A percentile compares a stretch with the other conserved stretches of the same genome.
Conservation (phyloP, 2,888 invertebrate species). For the Melieria picta region DNA sequence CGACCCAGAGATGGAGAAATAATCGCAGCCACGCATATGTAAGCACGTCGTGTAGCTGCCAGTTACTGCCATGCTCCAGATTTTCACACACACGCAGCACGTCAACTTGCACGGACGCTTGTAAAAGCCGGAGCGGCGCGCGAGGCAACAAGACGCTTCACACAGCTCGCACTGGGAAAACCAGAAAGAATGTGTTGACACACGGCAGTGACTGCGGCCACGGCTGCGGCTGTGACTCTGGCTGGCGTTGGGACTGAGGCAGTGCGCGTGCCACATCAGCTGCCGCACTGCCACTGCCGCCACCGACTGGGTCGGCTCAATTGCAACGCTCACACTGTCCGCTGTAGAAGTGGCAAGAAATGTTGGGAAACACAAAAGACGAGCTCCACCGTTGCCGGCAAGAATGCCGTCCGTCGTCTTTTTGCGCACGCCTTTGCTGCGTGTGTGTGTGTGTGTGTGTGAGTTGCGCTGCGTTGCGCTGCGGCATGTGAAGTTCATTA, state of each 20-base stretch:
- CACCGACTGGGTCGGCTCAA: not conserved
- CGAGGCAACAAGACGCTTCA: constrained; percentile 10
- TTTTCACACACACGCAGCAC: constrained; percentile 39
- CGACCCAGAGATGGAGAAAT: constrained; percentile 20
- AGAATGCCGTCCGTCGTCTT: not conserved
- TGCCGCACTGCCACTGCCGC: constrained; percentile 25
- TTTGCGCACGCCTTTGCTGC: constrained; percentile 16
- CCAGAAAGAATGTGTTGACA: constrained; percentile 19
- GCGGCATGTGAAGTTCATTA: constrained; percentile 57
- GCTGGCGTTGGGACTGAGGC: not conserved
- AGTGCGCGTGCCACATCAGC: constrained; percentile 49
- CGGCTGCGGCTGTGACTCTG: no score
- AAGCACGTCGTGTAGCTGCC: constrained; percentile 38
- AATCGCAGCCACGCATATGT: constrained; percentile 44
- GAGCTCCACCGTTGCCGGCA: constrained; percentile 7
- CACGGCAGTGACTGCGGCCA: no score
- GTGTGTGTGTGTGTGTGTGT: constrained; percentile 18
- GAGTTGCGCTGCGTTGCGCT: constrained; percentile 15
- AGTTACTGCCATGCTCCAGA: constrained; percentile 25
- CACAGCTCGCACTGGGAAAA: constrained; percentile 25
- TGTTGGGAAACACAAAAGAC: constrained; percentile 18
- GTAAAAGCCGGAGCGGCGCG: not conserved
- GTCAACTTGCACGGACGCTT: not conserved
- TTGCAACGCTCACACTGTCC: not conserved
- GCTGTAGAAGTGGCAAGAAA: constrained; percentile 27